Base-by-base conservation (phyloP, 1,140 invertebrate species). In the Bombus superbus region DNA sequence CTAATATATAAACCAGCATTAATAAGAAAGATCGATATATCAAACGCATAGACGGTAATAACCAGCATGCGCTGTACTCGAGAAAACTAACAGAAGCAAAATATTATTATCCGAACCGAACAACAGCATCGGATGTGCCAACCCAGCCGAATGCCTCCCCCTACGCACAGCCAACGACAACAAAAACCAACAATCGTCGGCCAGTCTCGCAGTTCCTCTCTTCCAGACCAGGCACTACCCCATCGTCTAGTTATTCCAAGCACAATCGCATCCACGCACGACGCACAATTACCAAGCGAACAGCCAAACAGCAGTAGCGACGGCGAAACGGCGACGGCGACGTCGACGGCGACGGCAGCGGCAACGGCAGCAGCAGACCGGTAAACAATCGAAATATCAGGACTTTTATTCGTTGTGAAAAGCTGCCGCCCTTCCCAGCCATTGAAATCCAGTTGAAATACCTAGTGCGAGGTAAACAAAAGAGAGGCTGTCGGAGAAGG, bases 311-410 rank as follows among this genome's bases (percentile, higher is more conserved):
- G 11, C 9, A 47, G 18, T 5, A 53, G 47, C 47, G 47, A 53
- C 47, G 47, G 47, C 18, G 18, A 53, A 53, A 53, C 47, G 5
- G 5, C 18, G 47, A 47, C 47, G 44, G 44, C 15, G 0, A 47
- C 44, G 44, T 13, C 6, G 53, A 32, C 0, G n/a, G n/a, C 4
- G 62, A 15, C 38, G 25, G n/a, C 32, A 35, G 2, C 28, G 22
- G 13, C 22, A 32, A 25, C 47, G 38, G 32, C 13, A 9, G 71
- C 42, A 72, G 3, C n/a, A 73, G 72, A 32, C 15, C 18, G 22
- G 35, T 59, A 44, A 84, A 84, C 82, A 84, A 84, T 79, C 40
- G 53, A 79, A 85, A 85, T 80, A 85, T 85, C 83, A 18, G 76
- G 68, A 85, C 76, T 80, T 84, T 79, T 85, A 72, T 80, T 72